Conservation (phyloP, 2,888 invertebrate genomes). For the Pandemis heparana region DNA sequence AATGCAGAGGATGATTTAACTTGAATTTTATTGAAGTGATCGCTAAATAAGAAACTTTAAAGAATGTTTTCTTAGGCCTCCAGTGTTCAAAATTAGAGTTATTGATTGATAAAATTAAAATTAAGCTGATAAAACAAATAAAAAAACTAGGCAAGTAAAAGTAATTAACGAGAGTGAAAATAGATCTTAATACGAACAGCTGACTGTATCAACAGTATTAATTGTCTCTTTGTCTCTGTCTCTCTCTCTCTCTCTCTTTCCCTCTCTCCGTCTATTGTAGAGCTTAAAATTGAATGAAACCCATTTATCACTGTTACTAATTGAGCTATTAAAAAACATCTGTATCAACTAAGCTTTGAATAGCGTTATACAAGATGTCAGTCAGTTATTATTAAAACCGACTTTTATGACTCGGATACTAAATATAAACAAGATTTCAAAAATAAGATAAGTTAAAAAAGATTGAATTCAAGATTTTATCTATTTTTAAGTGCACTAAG, state of each 20-base stretch:
- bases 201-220: background rate
- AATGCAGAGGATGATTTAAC: too few species aligned
- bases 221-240: background rate
- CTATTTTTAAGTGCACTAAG: background rate
- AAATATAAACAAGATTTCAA: background rate
- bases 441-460: background rate
- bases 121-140: background rate
- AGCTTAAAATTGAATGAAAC: conserved; percentile 7
- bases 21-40: too few species aligned
- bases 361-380: background rate
- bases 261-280: background rate
- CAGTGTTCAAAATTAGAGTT: too few species aligned
- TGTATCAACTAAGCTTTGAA: conserved; percentile 3
- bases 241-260: conserved; percentile 1
- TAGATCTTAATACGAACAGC: background rate
- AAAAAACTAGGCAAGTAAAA: background rate
- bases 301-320: conserved; percentile 22
- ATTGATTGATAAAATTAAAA: too few species aligned
- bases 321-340: conserved; percentile 22
- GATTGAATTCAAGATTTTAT: background rate
- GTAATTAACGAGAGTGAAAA: conserved; percentile 1
- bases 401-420: too few species aligned
- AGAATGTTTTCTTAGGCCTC: too few species aligned
- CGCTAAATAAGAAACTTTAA: too few species aligned
- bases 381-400: too few species aligned